phyloP scores from a whole-genome alignment of 2,888 invertebrate genomes.

The Patella pellucida region DNA sequence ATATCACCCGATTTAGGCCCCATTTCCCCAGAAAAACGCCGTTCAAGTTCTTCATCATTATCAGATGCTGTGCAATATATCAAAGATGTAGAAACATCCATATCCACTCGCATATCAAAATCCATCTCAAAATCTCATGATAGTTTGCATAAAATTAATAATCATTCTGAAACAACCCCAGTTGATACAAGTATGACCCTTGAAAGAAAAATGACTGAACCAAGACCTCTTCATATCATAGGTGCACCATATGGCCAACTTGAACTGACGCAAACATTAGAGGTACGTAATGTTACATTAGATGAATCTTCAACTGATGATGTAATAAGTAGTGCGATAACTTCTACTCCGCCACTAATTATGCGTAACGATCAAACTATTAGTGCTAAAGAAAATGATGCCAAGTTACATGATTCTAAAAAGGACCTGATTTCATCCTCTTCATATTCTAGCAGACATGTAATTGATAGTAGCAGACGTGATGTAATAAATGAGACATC shows the following conservation, averaged over 20 bases:
- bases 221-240: not conserved
- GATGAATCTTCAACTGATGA: conserved; percentile 9
- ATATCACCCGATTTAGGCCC: not conserved
- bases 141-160: conserved; percentile 12
- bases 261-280: not conserved
- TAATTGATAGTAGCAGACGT: not conserved
- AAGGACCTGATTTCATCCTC: not conserved
- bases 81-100: conserved; percentile 33
- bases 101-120: conserved; percentile 21
- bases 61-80: conserved; percentile 45
- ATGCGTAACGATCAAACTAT: not conserved
- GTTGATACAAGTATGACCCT: conserved; percentile 11
- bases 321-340: not conserved
- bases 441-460: not conserved
- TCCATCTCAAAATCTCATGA: conserved; percentile 12
- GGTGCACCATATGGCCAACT: not conserved
- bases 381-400: not conserved
- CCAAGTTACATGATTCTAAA: not conserved
- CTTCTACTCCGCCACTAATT: not conserved
- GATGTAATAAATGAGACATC: not conserved
- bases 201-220: not conserved
- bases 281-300: not conserved
- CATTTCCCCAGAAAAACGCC: not conserved
- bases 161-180: not conserved
- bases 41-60: conserved; percentile 30